These are phyloP conservation scores for Thymelicus sylvestris DNA, from an alignment of 2,888 invertebrate species.

Conservation along the genomic window DNA sequence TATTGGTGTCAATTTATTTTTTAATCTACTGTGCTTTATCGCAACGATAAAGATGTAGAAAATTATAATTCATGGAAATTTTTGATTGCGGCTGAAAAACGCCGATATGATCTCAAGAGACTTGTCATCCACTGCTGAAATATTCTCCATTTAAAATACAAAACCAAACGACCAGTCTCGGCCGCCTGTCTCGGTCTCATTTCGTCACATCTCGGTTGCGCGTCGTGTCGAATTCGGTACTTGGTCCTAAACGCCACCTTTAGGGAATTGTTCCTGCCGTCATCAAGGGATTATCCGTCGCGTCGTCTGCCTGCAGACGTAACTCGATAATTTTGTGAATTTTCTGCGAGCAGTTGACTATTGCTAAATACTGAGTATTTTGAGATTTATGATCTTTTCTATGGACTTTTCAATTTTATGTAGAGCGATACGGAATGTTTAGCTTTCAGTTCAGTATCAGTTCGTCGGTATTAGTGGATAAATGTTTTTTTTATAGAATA, in stretches of 20 bases:
- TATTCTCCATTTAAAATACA: constrained; percentile 1
- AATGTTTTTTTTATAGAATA: too few relatives aligned
- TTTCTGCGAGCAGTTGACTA: not conserved
- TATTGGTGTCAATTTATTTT: too few relatives aligned
- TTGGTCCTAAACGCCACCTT: not conserved
- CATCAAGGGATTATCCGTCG: not conserved
- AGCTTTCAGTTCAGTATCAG: too few relatives aligned
- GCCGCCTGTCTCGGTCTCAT: not conserved
- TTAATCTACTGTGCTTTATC: not conserved
- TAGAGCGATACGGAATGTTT: too few relatives aligned
- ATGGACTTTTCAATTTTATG: too few relatives aligned
- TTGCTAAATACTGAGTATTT: not conserved
- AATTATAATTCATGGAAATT: not conserved
- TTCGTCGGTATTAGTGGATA: too few relatives aligned
- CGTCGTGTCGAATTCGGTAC: not conserved
- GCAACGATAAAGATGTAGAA: not conserved
- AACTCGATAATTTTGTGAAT: not conserved
- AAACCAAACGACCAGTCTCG: not conserved
- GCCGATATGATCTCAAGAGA: not conserved
- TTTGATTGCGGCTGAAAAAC: not conserved
- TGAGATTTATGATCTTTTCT: not conserved
- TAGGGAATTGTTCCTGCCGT: not conserved
- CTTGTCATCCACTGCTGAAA: not conserved
- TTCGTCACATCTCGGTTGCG: not conserved
- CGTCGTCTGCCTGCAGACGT: not conserved